phyloP scores from a whole-genome alignment of 2,888 invertebrate genomes.

The Andrena praecox region DNA sequence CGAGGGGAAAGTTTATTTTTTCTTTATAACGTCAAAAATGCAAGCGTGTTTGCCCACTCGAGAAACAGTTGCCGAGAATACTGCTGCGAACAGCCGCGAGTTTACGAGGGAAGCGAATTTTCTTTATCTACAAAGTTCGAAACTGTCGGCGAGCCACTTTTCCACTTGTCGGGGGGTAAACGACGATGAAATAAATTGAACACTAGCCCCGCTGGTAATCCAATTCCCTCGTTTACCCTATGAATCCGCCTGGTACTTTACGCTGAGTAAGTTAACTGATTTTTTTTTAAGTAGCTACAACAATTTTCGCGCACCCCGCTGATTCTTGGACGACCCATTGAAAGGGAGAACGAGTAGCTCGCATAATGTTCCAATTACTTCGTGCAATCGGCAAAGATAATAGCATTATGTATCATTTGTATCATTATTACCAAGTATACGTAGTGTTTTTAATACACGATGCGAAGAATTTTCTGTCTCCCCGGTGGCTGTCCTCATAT shows the following conservation, averaged over 20 bases:
- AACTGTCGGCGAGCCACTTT: slow-evolving; percentile 61
- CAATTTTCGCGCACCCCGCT: background rate
- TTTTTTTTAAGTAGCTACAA: slow-evolving; percentile 10
- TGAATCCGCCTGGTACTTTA: slow-evolving; percentile 46
- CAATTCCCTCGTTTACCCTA: slow-evolving; percentile 33
- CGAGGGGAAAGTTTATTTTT: background rate
- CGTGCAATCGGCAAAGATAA: background rate
- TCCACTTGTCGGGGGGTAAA: slow-evolving; percentile 58
- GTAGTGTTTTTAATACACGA: background rate
- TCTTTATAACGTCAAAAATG: slow-evolving; percentile 7
- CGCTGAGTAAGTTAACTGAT: slow-evolving; percentile 25
- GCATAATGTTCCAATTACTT: background rate
- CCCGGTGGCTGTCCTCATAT: background rate
- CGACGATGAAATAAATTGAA: slow-evolving; percentile 65
- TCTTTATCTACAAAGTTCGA: slow-evolving; percentile 60
- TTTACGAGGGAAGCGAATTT: slow-evolving; percentile 58
- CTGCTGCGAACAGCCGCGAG: slow-evolving; percentile 41
- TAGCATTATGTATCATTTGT: too few species aligned
- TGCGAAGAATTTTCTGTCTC: background rate
- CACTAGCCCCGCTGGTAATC: slow-evolving; percentile 46
- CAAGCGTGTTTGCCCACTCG: slow-evolving; percentile 28
- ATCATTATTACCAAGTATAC: background rate
- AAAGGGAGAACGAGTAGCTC: background rate
- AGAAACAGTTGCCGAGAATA: slow-evolving; percentile 32
- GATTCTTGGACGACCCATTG: background rate